Evolutionary conservation across 1,140 invertebrate species (phyloP), one percentile per base, ranked within the genome.

Genomic region (Diorhabda sublineata): DNA sequence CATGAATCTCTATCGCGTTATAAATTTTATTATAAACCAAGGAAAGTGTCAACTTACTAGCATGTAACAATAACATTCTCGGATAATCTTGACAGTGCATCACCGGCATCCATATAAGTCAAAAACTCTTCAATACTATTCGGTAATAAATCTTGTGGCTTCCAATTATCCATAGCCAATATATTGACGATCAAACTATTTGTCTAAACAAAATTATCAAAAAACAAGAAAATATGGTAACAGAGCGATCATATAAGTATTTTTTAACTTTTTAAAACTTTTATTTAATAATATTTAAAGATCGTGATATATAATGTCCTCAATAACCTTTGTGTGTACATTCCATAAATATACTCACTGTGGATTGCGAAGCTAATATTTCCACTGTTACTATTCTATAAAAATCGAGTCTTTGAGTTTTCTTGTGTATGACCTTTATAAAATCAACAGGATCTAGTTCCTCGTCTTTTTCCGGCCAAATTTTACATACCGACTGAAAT

Each of bases 11-110:
- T 26, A 26, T 26, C 26, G 47, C 4, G 47, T 3, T n/a, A 52
- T 8, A 52, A 3, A 52, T 4, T 52, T 52, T 2, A 52, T 52
- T 52, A 52, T 3, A 8, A 4, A 52, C n/a, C 26, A 26, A 52
- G 47, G 43, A 45, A 45, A 61, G 5, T 61, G 11, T 67, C 42
- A 9, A 68, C 68, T 74, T 73, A 75, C 73, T 71, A 73, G 67
- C 73, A 75, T 41, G 71, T 75, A 7, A 75, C 69, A 9, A 73
- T 42, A 5, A 73, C 62, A 26, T 47, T 58, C 7, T 64, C 61
- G 2, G 66, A 71, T 41, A 58, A 52, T 56, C 71, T 60, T 4
- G 67, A 69, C 26, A 69, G 61, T 11, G 61, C 26, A 9, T 73
- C 66, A 3, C 62, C 42, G 65, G 72, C 69, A 42, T 71, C 69